Conservation (phyloP, 2,113 vertebrate genomes). For the Cisticola juncidis region DNA sequence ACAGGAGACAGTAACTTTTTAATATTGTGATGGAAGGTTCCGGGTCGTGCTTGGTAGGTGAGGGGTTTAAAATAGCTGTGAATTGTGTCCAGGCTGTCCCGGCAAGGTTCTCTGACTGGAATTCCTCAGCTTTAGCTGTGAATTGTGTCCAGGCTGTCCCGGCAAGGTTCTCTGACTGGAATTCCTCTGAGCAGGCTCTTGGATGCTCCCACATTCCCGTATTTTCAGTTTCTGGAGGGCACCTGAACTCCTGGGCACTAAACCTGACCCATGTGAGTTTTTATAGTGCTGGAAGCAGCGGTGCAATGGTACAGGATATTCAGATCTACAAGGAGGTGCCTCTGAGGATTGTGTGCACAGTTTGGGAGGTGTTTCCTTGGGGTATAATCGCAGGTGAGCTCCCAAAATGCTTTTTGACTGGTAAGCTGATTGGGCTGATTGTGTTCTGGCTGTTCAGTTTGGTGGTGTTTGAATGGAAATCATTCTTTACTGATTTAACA, state of each 20-base stretch:
- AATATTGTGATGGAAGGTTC: neutral
- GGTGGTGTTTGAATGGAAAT: neutral
- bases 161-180: neutral
- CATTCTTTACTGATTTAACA: neutral
- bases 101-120: neutral
- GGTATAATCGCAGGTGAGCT: neutral
- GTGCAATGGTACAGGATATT: neutral
- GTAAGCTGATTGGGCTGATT: neutral
- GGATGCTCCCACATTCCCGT: accelerated
- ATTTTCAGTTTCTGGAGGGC: neutral
- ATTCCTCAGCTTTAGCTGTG: neutral
- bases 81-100: neutral
- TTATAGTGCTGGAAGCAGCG: neutral
- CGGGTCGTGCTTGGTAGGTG: neutral
- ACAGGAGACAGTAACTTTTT: neutral
- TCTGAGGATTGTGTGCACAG: neutral
- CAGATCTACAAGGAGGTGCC: neutral
- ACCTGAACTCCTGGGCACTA: neutral
- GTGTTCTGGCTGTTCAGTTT: neutral
- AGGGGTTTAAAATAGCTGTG: neutral
- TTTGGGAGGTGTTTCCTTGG: neutral
- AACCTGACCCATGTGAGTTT: neutral
- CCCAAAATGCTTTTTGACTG: neutral
- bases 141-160: neutral
- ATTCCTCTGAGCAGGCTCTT: neutral